Evolutionary conservation across 2,113 vertebrate genomes (phyloP).

Genomic region (Hipposideros armiger): DNA sequence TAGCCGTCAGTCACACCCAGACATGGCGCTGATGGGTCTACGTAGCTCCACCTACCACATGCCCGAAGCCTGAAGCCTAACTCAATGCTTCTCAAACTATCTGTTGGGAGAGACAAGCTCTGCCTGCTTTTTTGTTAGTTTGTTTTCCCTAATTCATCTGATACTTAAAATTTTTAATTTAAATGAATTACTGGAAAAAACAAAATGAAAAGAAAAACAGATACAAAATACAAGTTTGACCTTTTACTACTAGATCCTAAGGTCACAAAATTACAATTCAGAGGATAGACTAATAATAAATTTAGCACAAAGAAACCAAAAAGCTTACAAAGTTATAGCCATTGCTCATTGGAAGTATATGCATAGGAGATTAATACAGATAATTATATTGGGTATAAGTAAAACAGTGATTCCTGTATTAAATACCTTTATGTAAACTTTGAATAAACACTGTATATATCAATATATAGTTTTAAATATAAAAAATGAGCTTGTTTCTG

Average conservation of each 20-base stretch:
- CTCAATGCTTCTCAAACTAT: background rate
- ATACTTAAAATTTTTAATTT: background rate
- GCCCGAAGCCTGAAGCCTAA: background rate
- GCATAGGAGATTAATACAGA: background rate
- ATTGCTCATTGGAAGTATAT: background rate
- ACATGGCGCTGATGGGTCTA: background rate
- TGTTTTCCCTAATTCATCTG: background rate
- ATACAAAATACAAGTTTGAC: background rate
- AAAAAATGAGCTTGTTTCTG: background rate
- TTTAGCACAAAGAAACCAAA: background rate
- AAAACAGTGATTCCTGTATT: background rate
- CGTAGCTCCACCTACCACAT: background rate
- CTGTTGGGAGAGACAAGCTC: background rate
- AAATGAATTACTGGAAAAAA: background rate
- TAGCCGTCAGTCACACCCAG: background rate
- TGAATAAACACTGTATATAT: background rate
- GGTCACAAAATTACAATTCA: slow-evolving; percentile 25
- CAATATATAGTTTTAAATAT: background rate
- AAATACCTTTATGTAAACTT: background rate
- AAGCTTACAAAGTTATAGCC: background rate
- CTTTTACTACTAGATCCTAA: background rate
- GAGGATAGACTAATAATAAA: background rate
- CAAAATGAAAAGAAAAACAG: background rate
- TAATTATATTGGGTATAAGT: background rate
- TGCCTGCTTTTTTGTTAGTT: background rate